Conservation (phyloP, 1,140 invertebrate genomes). For the Magallana angulata region DNA sequence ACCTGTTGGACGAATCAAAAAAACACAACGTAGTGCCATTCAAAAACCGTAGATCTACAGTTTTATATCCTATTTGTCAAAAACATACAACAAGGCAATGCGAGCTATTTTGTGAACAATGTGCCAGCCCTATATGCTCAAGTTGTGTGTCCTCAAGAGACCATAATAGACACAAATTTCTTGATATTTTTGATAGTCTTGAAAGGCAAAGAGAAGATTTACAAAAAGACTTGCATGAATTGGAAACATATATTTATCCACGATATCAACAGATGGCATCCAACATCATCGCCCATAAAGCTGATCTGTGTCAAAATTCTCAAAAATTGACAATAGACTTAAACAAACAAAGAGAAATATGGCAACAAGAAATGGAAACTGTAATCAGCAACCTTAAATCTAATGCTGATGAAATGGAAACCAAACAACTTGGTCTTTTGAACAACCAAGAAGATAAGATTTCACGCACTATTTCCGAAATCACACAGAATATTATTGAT, state of each 20-base stretch:
- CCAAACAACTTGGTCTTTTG: too few relatives aligned
- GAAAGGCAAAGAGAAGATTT: neutral
- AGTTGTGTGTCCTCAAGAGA: neutral
- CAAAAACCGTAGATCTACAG: neutral
- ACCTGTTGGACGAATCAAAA: neutral
- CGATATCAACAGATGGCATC: too few relatives aligned
- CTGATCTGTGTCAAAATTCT: too few relatives aligned
- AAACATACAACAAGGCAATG: neutral
- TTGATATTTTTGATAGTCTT: neutral
- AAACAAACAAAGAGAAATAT: too few relatives aligned
- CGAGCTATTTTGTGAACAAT: neutral
- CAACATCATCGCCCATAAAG: too few relatives aligned
- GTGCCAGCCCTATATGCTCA: neutral
- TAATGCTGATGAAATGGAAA: too few relatives aligned
- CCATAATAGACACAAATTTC: neutral
- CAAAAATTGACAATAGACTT: too few relatives aligned
- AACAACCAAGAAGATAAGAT: too few relatives aligned
- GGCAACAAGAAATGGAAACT: too few relatives aligned
- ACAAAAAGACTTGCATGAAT: neutral
- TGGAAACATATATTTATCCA: neutral
- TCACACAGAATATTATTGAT: too few relatives aligned
- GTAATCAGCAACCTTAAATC: too few relatives aligned
- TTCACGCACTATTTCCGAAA: too few relatives aligned
- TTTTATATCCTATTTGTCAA: neutral
- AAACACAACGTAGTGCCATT: neutral